A percentile compares a stretch with the other conserved stretches of the same genome.
Evolutionary conservation across 2,113 vertebrate genomes (phyloP).

Genomic region (Chrysochloris asiatica): DNA sequence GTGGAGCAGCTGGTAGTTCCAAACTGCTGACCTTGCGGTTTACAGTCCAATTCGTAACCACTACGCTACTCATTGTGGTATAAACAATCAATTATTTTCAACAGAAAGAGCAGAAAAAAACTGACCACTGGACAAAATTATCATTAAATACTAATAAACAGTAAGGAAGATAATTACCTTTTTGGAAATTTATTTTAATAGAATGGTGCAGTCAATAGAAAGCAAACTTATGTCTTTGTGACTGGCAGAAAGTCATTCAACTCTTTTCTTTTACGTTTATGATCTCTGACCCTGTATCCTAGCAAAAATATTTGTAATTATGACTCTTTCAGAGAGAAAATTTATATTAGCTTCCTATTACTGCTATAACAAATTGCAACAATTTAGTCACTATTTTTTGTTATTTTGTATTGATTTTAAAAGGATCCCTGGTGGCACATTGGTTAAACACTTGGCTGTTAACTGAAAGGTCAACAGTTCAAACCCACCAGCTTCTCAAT

Average conservation of each 20-base stretch:
- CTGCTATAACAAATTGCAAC: neutral
- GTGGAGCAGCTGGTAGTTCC: too few species aligned
- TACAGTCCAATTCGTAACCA: too few species aligned
- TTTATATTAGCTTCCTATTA: neutral
- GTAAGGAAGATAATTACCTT: neutral
- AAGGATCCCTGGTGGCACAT: neutral
- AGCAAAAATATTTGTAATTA: neutral
- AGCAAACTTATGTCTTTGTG: neutral
- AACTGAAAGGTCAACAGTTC: neutral
- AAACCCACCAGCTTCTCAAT: too few species aligned
- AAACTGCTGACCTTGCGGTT: too few species aligned
- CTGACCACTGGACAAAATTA: neutral
- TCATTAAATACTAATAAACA: constrained; percentile 32
- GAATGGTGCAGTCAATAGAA: neutral
- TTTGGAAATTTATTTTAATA: constrained; percentile 26
- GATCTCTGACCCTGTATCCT: neutral
- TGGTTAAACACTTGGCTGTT: neutral
- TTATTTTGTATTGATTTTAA: neutral
- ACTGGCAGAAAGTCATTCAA: neutral
- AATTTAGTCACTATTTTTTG: neutral
- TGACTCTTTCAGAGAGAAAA: neutral
- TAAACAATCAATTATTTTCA: neutral
- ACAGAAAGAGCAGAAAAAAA: neutral
- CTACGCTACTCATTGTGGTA: neutral
- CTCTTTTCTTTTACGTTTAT: constrained; percentile 18